phyloP scores from a whole-genome alignment of 2,113 vertebrate genomes.

The Felis catus region F.catus_Fca126_mat1.0 CM031413.1:108462001-108462500 shows the following conservation, averaged over 20 bases:
- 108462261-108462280: neutral
- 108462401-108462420: neutral
- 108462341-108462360: neutral
- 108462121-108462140: neutral
- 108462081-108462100: no score
- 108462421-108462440: neutral
- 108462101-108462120: neutral
- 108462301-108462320: neutral
- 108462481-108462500: neutral
- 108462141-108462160: neutral
- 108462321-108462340: neutral
- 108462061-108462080: no score
- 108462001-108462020: no score
- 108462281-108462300: neutral
- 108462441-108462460: neutral
- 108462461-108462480: neutral
- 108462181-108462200: neutral
- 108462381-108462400: neutral
- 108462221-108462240: neutral
- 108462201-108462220: neutral
- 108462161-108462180: neutral
- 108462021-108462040: no score
- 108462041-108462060: no score
- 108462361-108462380: neutral
- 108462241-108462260: neutral